Base-by-base conservation (phyloP, 2,797 vertebrate species). In the Scomberomorus guttatus region DNA sequence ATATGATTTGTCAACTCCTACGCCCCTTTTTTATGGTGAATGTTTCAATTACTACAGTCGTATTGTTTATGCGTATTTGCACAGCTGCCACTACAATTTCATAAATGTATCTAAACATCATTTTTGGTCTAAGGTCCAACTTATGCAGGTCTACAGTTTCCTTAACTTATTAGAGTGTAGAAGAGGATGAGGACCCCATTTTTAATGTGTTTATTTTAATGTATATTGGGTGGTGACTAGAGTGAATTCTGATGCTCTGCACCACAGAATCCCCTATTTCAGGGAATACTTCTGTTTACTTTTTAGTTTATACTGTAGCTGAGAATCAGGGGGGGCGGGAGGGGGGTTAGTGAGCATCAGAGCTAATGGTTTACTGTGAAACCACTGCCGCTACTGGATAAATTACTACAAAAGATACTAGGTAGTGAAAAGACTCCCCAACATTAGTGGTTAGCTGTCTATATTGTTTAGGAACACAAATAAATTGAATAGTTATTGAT, bases 61-160 rank as follows among this genome's bases (percentile, higher is more conserved):
- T 46, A 75, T 25, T 74, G 44, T 76, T 18, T 3, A 66, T 77
- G 51, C 9, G 34, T 20, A 75, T 66, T 63, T 67, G 54, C 20
- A 55, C 8, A 10, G 55, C 39, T 56, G 74, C 51, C n/a, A 54
- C 50, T 62, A 52, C 4, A 72, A 24, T 22, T 52, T 5, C 37
- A 51, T 22, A 55, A 6, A 44, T 42, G 17, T 44, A n/a, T 37
- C 8, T 15, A 39, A 71, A n/a, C 1, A 27, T 17, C 0, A 0
- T 12, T 25, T 32, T 18, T 42, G 20, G 50, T 32, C 6, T 54
- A 37, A 20, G 15, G 54, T 39, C 6, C 46, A 39, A 22, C 13
- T 61, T 48, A 67, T 72, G 25, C 25, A 55, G 46, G 18, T 62
- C 14, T 17, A 13, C 3, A 34, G 12, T 42, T 42, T 37, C 9